phyloP scores from a whole-genome alignment of 2,888 invertebrate species.

The Tachina fera region DNA sequence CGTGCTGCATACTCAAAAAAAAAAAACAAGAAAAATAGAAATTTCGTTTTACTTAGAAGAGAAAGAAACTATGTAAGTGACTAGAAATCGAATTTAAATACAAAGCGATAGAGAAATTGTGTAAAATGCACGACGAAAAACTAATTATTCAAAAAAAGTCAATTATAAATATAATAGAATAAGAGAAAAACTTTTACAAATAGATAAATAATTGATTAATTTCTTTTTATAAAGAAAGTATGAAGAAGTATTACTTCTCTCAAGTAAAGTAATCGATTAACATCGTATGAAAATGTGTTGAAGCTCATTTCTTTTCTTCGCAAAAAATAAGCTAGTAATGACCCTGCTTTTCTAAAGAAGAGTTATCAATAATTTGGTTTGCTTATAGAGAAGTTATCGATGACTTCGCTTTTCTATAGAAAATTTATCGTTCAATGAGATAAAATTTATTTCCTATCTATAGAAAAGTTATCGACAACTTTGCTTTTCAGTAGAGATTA shows the following conservation, averaged over 20 bases:
- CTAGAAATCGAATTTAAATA: slow-evolving; percentile 20
- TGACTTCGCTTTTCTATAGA: not conserved
- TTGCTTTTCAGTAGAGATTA: not conserved
- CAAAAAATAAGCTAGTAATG: no score
- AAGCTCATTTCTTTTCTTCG: no score
- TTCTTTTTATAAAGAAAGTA: no score
- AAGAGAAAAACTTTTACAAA: no score
- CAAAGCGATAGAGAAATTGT: not conserved
- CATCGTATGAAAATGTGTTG: no score
- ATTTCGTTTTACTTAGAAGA: not conserved
- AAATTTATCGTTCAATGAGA: not conserved
- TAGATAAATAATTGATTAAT: no score
- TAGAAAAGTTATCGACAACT: not conserved
- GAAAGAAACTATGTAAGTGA: not conserved
- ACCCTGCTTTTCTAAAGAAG: no score
- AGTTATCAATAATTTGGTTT: no score
- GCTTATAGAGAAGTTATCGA: not conserved
- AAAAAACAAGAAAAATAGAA: slow-evolving; percentile 3
- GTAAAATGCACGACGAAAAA: not conserved
- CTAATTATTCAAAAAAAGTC: no score
- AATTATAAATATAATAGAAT: no score
- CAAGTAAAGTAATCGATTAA: no score
- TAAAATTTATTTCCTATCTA: not conserved
- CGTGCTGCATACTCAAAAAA: slow-evolving; percentile 60
- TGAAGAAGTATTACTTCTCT: no score